These are phyloP conservation scores for Numenius phaeopus DNA, from an alignment of 2,797 vertebrate species.

Conservation along the genomic window DNA sequence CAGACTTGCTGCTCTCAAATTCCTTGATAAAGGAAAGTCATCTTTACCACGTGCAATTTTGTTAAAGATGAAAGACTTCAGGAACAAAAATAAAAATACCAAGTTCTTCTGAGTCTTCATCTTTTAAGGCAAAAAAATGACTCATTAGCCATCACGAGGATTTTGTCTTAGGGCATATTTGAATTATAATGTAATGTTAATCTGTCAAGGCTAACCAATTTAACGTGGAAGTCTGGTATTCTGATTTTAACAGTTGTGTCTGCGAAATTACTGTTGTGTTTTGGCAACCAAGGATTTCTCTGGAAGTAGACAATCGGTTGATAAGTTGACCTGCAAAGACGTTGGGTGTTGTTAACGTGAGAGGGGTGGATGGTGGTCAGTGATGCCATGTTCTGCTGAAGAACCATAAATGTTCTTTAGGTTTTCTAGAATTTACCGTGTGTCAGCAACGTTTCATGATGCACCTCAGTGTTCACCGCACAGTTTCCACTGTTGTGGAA, in stretches of 20 bases:
- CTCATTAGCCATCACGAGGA: not conserved
- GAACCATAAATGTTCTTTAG: fast-evolving
- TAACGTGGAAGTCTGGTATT: fast-evolving
- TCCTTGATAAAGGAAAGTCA: not conserved
- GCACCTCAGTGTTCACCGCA: not conserved
- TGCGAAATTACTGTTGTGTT: not conserved
- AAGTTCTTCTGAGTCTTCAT: conserved; percentile 21
- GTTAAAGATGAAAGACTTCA: conserved; percentile 18
- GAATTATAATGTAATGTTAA: not conserved
- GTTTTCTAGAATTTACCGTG: not conserved
- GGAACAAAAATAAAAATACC: not conserved
- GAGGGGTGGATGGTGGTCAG: not conserved
- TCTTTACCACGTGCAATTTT: not conserved
- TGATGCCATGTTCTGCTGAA: not conserved
- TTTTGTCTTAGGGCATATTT: not conserved
- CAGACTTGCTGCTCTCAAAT: not conserved
- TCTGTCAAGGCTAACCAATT: not conserved
- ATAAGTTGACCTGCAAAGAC: not conserved
- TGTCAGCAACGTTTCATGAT: not conserved
- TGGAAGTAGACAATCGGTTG: not conserved
- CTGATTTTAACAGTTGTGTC: not conserved
- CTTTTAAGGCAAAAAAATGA: not conserved
- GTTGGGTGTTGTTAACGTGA: not conserved
- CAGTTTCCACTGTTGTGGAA: not conserved
- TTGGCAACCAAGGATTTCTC: not conserved